A percentile compares a stretch with the other conserved stretches of the same genome.
Conservation (phyloP, 2,888 invertebrate species). For the Ashinkailepas kermadecensis region DNA sequence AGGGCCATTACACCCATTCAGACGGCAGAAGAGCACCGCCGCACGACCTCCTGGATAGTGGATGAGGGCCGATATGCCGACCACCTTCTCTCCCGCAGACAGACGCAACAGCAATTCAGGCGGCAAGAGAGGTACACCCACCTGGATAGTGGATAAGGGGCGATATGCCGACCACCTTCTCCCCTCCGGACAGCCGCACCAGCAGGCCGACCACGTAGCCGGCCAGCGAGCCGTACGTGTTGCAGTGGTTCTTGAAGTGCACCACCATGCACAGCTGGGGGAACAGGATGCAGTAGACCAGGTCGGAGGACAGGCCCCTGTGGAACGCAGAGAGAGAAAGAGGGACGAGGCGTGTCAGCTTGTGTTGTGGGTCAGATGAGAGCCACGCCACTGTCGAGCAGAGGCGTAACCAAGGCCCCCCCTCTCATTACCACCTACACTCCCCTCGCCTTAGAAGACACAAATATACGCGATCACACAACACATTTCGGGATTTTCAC, state of each 20-base stretch:
- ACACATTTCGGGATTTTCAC: slow-evolving; percentile 1
- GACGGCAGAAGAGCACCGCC: no score
- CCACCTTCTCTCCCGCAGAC: slow-evolving; percentile 76
- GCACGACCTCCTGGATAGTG: slow-evolving; percentile 57
- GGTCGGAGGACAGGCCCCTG: slow-evolving; percentile 95
- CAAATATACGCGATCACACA: no score
- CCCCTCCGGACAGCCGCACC: slow-evolving; percentile 72
- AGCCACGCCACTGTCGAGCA: no score
- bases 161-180: slow-evolving; percentile 70
- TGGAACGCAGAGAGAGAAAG: no score
- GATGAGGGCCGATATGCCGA: slow-evolving; percentile 73
- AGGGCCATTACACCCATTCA: slow-evolving; percentile 65
- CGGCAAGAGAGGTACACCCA: not conserved
- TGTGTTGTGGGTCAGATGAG: no score
- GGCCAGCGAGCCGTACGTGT: slow-evolving; percentile 91
- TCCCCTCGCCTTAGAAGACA: no score
- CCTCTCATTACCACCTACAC: slow-evolving; percentile 48
- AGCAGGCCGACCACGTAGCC: slow-evolving; percentile 64
- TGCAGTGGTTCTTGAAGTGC: slow-evolving; percentile 86
- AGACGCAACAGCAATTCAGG: slow-evolving; percentile 52
- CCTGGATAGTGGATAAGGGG: slow-evolving; percentile 74
- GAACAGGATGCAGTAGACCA: slow-evolving; percentile 97
- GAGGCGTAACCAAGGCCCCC: no score
- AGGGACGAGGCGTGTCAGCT: slow-evolving; percentile 50
- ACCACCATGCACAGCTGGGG: slow-evolving; percentile 97